These are phyloP conservation scores for Siniperca knerii DNA, from an alignment of 2,113 vertebrate species.

Conservation along the genomic window DNA sequence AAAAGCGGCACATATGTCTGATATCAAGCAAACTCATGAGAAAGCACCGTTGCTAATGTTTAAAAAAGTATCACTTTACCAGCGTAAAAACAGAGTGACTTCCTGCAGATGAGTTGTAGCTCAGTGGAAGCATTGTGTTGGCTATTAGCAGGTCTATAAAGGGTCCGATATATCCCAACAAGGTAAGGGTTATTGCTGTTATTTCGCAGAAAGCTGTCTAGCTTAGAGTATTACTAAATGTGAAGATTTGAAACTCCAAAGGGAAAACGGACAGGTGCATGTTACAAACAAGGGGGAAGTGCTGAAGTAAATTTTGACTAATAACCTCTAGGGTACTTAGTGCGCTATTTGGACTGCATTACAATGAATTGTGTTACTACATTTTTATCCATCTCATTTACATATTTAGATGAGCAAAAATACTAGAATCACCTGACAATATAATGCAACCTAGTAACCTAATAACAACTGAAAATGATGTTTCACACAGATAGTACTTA, in stretches of 20 bases:
- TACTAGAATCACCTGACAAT: not conserved
- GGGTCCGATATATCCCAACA: not conserved
- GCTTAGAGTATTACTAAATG: not conserved
- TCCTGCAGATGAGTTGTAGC: too few species aligned
- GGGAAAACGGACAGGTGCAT: not conserved
- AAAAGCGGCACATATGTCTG: not conserved
- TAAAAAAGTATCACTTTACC: not conserved
- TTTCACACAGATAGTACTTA: too few species aligned
- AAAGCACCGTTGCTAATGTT: not conserved
- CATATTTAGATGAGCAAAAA: not conserved
- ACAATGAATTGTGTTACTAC: not conserved
- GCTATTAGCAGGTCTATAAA: not conserved
- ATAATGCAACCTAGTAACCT: not conserved
- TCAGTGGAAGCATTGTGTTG: not conserved
- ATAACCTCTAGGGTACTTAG: not conserved
- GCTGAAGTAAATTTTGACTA: not conserved
- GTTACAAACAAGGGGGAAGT: not conserved
- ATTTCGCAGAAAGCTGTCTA: not conserved
- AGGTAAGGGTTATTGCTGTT: not conserved
- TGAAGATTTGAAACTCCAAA: not conserved
- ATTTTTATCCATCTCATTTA: not conserved
- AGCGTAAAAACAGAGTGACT: not conserved
- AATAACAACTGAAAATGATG: too few species aligned
- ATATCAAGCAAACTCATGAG: not conserved
- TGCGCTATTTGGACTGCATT: not conserved